phyloP scores from a whole-genome alignment of 2,113 vertebrate genomes.

The Abramis brama region DNA sequence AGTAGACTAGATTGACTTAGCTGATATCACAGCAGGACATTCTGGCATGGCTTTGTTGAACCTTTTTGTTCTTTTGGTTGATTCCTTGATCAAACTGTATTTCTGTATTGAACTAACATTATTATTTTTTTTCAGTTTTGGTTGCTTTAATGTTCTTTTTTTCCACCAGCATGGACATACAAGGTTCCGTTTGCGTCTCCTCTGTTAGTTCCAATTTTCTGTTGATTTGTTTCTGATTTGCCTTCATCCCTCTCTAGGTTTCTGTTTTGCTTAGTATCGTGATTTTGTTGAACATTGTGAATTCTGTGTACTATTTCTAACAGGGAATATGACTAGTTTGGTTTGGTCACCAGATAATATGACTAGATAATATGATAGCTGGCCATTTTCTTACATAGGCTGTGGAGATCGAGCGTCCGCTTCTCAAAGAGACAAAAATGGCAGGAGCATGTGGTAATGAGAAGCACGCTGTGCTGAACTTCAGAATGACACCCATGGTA shows the following conservation, averaged over 20 bases:
- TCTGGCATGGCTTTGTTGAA: constrained; percentile 83
- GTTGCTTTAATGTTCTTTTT: constrained; percentile 82
- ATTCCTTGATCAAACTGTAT: constrained; percentile 71
- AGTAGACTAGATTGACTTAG: constrained; percentile 9
- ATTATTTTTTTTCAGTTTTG: constrained; percentile 71
- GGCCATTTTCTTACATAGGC: constrained; percentile 66
- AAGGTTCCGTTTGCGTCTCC: constrained; percentile 81
- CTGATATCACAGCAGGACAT: constrained; percentile 74
- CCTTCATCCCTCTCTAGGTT: constrained; percentile 83
- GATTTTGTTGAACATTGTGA: constrained; percentile 78
- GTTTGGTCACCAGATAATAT: neutral
- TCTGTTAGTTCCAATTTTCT: constrained; percentile 78
- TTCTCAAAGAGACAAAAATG: constrained; percentile 56
- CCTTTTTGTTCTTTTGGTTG: constrained; percentile 75
- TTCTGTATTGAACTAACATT: constrained; percentile 81
- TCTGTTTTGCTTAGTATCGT: constrained; percentile 79
- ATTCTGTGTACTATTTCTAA: constrained; percentile 74
- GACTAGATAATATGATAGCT: constrained; percentile 58
- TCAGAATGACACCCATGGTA: constrained; percentile 91
- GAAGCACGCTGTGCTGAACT: constrained; percentile 68
- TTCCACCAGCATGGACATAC: constrained; percentile 85
- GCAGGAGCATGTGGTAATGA: constrained; percentile 61
- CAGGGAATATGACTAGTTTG: constrained; percentile 69
- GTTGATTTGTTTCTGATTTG: constrained; percentile 80
- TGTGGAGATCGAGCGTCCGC: constrained; percentile 67